Percentiles rank a stretch among this genome's conserved stretches.
phyloP scores from a whole-genome alignment of 2,113 vertebrate species.

The Acrocephalus kingi region DNA sequence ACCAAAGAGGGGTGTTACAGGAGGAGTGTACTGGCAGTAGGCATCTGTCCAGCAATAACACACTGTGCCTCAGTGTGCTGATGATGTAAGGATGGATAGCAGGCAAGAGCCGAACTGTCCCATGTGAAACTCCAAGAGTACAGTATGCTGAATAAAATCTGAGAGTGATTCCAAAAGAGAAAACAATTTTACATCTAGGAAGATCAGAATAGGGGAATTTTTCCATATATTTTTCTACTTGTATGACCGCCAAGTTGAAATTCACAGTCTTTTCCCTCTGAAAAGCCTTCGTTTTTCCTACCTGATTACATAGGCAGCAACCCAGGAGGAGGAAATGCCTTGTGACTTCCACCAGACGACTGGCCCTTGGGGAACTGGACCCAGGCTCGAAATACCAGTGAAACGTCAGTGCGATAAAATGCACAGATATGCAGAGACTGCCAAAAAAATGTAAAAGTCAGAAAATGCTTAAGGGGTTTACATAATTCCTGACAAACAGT shows the following conservation, averaged over 20 bases:
- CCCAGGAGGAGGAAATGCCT: conserved; percentile 21
- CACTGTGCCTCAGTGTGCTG: not conserved
- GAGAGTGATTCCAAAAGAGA: not conserved
- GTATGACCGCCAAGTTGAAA: not conserved
- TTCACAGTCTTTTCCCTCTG: not conserved
- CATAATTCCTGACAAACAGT: not conserved
- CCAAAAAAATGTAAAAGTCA: not conserved
- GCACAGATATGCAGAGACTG: not conserved
- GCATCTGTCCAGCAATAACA: not conserved
- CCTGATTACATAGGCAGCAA: not conserved
- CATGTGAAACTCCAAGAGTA: not conserved
- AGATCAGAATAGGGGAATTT: not conserved
- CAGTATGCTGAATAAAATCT: not conserved
- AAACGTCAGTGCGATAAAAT: not conserved
- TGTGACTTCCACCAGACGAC: conserved; percentile 10
- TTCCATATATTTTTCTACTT: not conserved
- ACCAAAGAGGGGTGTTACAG: not conserved
- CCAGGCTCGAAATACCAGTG: not conserved
- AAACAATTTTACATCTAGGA: not conserved
- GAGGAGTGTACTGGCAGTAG: not conserved
- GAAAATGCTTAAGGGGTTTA: conserved; percentile 35
- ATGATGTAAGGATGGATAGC: not conserved
- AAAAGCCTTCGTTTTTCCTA: not conserved
- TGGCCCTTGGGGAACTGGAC: not conserved
- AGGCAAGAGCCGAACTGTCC: not conserved